Evolutionary conservation across 35 echinoderm and acorn worm genomes (phyloP), one percentile per base, ranked within the genome.

Genomic region (Chiridota heheva): DNA sequence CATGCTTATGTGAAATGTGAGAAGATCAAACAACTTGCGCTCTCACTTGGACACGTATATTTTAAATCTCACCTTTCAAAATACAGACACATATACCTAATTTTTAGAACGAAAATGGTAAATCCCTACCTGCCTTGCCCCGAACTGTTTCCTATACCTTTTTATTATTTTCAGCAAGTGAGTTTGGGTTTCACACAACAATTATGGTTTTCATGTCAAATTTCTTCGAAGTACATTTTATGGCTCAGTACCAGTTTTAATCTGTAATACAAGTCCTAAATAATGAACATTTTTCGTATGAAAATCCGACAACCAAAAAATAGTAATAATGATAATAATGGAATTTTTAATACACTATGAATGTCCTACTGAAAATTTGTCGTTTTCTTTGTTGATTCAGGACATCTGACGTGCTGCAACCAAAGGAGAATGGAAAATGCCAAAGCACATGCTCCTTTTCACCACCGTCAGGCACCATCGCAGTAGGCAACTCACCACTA

Each of bases 361-460:
- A 53, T 53, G 10, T 53, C 48, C n/a, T n/a, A n/a, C n/a, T n/a
- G 2, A 5, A 13, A 18, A 25, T 18, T 1, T 82, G 44, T 69
- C n/a, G n/a, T n/a, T n/a, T n/a, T n/a, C n/a, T n/a, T n/a, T n/a
- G n/a, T n/a, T n/a, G n/a, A n/a, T n/a, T n/a, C n/a, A 92, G 40
- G 84, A 92, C 63, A 32, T 92, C 27, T 92, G 90, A 55, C 32
- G 84, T 20, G 84, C 84, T 65, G 65, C 76, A 29, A 81, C 83
- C 20, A 63, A 81, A 16, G 76, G 58, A 43, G 33, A 86, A 64
- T 92, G 90, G 90, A 92, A 92, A 40, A 63, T 92, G 20, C 84
- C 83, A 46, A 92, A 92, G 40, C 90, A 93, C 79, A 88, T 93
- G 3, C 69, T 93, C 6, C 58, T 93, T 3, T 83, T 77, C 20